Base-by-base conservation (phyloP, 2,797 vertebrate species). In the Siniperca undulata region DNA sequence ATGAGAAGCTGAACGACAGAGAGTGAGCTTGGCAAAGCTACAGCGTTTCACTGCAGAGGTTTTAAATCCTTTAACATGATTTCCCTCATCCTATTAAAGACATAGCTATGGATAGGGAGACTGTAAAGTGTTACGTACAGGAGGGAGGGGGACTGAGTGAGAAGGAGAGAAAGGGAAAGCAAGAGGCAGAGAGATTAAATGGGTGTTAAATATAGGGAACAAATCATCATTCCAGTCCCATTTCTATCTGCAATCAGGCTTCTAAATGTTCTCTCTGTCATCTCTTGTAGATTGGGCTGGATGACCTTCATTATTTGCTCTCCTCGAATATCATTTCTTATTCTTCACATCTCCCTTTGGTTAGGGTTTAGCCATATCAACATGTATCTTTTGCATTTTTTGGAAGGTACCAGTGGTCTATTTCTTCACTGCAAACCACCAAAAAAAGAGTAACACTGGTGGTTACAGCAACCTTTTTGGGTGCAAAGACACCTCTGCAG, bases 11-110 rank as follows among this genome's bases (percentile, higher is more conserved):
- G 86, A 88, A 85, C 74, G 87, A 89, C 83, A 70, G 83, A 83
- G 89, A 81, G 85, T 64, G 83, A 91, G 89, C 78, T 85, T 94
- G 92, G 92, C 92, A 92, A 65, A 85, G 88, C 92, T 78, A 86
- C 90, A 84, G 84, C 82, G 68, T 88, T 93, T 92, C 92, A 90
- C 92, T 93, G 93, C 92, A 90, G 92, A 89, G 89, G 89, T 93
- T 93, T 94, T 91, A 94, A 96, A 95, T 93, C 95, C 94, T 91
- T 93, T 95, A 96, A 96, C 93, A 74, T 93, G 94, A 96, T 95
- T 96, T 94, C 74, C 84, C 91, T 95, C 92, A 95, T 96, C 94
- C 94, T 91, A 92, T 94, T 94, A 94, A 93, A 92, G 88, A 92
- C 94, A 92, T 87, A 88, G 91, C 93, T 89, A 85, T 91, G 92